Evolutionary conservation across 2,888 invertebrate species (phyloP).

Genomic region (Noctua comes): DNA sequence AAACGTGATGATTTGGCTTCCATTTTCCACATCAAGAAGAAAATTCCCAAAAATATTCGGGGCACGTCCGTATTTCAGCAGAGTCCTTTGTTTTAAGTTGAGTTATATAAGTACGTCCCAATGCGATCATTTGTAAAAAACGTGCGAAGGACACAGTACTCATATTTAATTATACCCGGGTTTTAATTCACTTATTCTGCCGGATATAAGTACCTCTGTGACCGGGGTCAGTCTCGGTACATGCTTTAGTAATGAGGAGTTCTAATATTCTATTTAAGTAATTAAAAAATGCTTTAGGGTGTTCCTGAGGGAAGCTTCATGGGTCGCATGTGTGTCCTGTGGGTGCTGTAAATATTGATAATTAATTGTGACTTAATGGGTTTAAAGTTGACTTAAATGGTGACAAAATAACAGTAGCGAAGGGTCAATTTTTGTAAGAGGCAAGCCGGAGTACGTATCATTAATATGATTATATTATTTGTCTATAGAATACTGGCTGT

Average conservation of each 20-base stretch:
- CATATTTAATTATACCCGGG: constrained; percentile 46
- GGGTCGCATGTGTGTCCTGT: not conserved
- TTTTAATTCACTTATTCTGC: constrained; percentile 50
- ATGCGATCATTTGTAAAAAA: constrained; percentile 53
- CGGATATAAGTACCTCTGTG: constrained; percentile 27
- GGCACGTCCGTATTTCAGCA: constrained; percentile 40
- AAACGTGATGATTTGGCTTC: no score
- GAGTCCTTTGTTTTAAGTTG: constrained; percentile 39
- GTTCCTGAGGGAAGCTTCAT: not conserved
- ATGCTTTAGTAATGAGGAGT: constrained; percentile 30
- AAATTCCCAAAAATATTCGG: constrained; percentile 37
- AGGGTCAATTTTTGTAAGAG: no score
- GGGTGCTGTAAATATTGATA: not conserved
- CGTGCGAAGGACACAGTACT: constrained; percentile 42
- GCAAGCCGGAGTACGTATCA: no score
- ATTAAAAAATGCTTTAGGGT: constrained; percentile 22
- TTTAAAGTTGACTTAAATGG: not conserved
- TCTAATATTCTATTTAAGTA: constrained; percentile 21
- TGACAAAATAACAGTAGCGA: no score
- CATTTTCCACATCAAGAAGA: constrained; percentile 7
- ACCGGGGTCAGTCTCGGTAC: constrained; percentile 15
- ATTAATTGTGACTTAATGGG: not conserved
- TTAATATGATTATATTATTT: no score
- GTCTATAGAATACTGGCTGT: no score
- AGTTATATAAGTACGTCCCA: constrained; percentile 41